Percentiles rank a stretch among this genome's conserved stretches.
phyloP scores from a whole-genome alignment of 92 coral and sea anemone genomes.

The Epizoanthus stellaris region DNA sequence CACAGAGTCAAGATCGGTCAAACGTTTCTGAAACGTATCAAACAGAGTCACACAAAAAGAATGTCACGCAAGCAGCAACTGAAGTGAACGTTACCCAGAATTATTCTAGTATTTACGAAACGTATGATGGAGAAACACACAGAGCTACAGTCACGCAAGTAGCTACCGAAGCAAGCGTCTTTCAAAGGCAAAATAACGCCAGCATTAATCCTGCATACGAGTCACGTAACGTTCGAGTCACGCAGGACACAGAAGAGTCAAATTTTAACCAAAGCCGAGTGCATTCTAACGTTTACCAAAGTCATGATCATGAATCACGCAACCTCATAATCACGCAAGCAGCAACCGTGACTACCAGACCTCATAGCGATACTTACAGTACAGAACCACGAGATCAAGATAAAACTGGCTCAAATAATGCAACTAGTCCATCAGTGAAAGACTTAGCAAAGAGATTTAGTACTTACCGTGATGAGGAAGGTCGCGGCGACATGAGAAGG shows the following conservation, averaged over 20 bases:
- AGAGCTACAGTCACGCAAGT: neutral
- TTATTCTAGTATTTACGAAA: slow-evolving; percentile 2
- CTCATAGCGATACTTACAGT: neutral
- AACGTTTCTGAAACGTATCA: neutral
- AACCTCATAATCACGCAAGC: neutral
- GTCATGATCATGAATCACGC: slow-evolving; percentile 20
- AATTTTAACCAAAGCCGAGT: neutral
- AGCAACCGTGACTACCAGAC: neutral
- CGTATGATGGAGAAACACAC: neutral
- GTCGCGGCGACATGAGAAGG: slow-evolving; percentile 61
- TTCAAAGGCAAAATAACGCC: slow-evolving; percentile 19
- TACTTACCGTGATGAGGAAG: slow-evolving; percentile 55
- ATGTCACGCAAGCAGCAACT: neutral
- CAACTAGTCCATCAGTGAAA: slow-evolving; percentile 65
- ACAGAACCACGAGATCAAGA: neutral
- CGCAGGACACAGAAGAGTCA: neutral
- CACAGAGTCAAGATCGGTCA: neutral
- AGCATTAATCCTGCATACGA: neutral
- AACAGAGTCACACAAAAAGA: neutral
- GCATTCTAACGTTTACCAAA: neutral
- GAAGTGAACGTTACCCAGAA: neutral
- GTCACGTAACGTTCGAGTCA: neutral
- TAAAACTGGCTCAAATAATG: slow-evolving; percentile 35
- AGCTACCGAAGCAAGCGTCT: neutral
- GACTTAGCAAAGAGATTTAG: slow-evolving; percentile 80